These are phyloP conservation scores for Notolepis coatsorum DNA, from an alignment of 2,797 vertebrate species.

Conservation along the genomic window DNA sequence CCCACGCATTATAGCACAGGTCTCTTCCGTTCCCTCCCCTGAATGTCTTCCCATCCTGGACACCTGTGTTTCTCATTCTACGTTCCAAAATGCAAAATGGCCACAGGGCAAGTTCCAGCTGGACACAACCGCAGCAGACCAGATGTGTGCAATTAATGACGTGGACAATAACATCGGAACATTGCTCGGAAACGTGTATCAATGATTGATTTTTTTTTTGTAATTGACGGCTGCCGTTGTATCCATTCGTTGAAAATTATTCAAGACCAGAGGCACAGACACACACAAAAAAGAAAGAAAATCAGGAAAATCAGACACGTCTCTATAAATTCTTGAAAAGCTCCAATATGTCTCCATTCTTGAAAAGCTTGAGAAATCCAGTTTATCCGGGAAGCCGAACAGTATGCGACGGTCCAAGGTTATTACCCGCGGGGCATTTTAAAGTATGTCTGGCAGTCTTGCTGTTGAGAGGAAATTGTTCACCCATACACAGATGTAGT, in stretches of 20 bases:
- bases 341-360: neutral
- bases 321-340: neutral
- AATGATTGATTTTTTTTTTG: neutral
- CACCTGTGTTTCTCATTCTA: conserved; percentile 66
- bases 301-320: neutral
- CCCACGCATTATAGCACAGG: conserved; percentile 17
- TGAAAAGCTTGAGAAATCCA: neutral
- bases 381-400: neutral
- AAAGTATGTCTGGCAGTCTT: conserved; percentile 40
- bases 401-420: neutral
- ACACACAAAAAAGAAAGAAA: neutral
- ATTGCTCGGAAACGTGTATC: neutral
- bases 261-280: too few species aligned
- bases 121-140: conserved; percentile 39
- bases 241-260: too few species aligned
- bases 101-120: conserved; percentile 47
- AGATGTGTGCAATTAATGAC: conserved; percentile 51
- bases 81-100: conserved; percentile 12
- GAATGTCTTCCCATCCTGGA: conserved; percentile 59
- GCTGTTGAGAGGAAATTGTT: conserved; percentile 14
- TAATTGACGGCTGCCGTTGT: neutral
- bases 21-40: conserved; percentile 36
- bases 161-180: conserved; percentile 20
- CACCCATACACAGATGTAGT: conserved; percentile 34
- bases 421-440: neutral